These are phyloP conservation scores for Liasis olivaceus DNA, from an alignment of 2,797 vertebrate species.

Conservation along the genomic window DNA sequence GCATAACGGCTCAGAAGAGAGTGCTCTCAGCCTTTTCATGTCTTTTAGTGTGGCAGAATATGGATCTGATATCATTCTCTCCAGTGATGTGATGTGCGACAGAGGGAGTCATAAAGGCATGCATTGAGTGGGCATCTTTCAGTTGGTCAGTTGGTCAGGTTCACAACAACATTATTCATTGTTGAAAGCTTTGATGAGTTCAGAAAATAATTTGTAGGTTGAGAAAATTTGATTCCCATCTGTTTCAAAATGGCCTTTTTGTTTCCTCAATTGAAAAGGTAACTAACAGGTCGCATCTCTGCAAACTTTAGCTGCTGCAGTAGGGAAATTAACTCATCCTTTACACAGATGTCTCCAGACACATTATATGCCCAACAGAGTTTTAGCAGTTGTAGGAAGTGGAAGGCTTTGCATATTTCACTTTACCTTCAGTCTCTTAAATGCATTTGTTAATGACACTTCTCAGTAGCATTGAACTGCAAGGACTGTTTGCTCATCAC, in stretches of 20 bases:
- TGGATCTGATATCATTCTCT: too few relatives aligned
- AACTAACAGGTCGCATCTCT: background rate
- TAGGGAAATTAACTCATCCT: background rate
- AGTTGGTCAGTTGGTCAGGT: too few relatives aligned
- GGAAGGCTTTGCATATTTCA: background rate
- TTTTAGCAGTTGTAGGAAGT: background rate
- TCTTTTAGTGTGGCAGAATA: too few relatives aligned
- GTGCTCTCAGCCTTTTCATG: too few relatives aligned
- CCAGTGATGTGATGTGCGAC: too few relatives aligned
- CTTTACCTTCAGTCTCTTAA: slow-evolving; percentile 14
- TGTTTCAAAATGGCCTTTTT: background rate
- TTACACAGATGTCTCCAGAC: background rate
- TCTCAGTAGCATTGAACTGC: background rate
- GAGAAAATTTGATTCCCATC: background rate
- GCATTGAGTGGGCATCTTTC: too few relatives aligned
- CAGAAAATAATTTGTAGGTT: too few relatives aligned
- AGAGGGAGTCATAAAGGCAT: too few relatives aligned
- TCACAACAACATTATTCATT: too few relatives aligned
- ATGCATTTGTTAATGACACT: slow-evolving; percentile 7
- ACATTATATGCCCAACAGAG: fast-evolving
- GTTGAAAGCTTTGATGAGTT: too few relatives aligned
- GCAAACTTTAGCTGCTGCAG: background rate
- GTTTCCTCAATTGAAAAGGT: background rate
- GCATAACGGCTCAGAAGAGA: too few relatives aligned
- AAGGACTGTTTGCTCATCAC: background rate